phyloP scores from a whole-genome alignment of 2,797 vertebrate genomes.

The Bradypodion pumilum region DNA sequence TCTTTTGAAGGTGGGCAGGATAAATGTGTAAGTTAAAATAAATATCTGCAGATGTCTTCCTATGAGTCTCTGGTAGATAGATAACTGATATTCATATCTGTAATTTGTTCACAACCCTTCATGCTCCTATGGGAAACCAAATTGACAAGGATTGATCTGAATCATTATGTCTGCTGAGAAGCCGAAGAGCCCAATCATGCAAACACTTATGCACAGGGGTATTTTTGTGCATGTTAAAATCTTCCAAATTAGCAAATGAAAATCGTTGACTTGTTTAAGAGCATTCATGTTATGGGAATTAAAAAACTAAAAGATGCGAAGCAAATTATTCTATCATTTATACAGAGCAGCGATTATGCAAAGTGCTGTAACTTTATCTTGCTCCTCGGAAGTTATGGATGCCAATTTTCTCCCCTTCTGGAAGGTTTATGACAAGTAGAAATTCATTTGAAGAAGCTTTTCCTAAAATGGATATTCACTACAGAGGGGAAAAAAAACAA shows the following conservation, averaged over 20 bases:
- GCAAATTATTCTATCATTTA: conserved; percentile 29
- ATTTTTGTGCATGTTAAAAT: conserved; percentile 25
- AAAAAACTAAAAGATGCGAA: conserved; percentile 16
- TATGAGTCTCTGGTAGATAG: conserved; percentile 22
- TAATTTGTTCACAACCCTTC: conserved; percentile 32
- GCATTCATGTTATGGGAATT: conserved; percentile 18
- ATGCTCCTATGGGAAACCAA: conserved; percentile 34
- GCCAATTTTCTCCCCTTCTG: not conserved
- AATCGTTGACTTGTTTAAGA: conserved; percentile 30
- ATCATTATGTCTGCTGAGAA: conserved; percentile 41
- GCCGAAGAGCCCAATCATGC: conserved; percentile 29
- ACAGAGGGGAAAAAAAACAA: not conserved
- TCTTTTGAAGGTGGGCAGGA: conserved; percentile 10
- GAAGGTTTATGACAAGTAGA: not conserved
- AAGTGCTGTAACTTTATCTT: not conserved
- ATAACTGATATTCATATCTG: conserved; percentile 36
- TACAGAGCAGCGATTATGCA: conserved; percentile 18
- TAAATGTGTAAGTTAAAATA: conserved; percentile 18
- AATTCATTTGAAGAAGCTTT: not conserved
- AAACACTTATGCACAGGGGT: conserved; percentile 23
- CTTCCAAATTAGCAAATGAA: conserved; percentile 38
- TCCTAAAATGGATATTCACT: not conserved
- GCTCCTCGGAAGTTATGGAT: not conserved
- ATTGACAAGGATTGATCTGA: conserved; percentile 44
- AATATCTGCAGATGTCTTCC: conserved; percentile 30